phyloP scores from a whole-genome alignment of 2,113 vertebrate species.

The Crotalus helleri region DNA sequence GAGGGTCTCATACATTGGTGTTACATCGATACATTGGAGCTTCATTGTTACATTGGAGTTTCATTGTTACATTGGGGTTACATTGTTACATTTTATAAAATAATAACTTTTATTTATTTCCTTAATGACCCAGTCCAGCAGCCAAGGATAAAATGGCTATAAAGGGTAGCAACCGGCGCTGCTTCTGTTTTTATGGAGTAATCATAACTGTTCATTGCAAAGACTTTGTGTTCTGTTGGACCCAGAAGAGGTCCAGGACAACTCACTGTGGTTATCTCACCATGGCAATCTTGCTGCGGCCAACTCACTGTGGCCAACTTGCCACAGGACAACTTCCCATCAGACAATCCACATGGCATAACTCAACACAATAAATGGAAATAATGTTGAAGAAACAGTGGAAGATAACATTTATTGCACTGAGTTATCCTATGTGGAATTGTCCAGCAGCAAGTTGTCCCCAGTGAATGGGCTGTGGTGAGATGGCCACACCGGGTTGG shows the following conservation, averaged over 20 bases:
- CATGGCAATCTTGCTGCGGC: background rate
- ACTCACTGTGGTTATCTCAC: background rate
- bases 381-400: background rate
- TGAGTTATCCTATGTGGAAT: background rate
- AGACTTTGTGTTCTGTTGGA: background rate
- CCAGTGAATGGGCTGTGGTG: background rate
- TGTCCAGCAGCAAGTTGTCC: background rate
- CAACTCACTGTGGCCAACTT: too few relatives aligned
- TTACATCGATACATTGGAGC: too few relatives aligned
- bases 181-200: background rate
- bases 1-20: too few relatives aligned
- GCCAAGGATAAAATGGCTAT: background rate
- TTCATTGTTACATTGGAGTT: too few relatives aligned
- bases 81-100: too few relatives aligned
- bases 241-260: background rate
- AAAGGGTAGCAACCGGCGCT: background rate
- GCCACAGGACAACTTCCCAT: too few relatives aligned
- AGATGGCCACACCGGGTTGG: background rate
- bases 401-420: background rate
- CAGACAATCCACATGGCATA: too few relatives aligned
- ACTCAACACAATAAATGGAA: too few relatives aligned
- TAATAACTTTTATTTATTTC: too few relatives aligned
- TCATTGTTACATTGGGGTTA: too few relatives aligned
- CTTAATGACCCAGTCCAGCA: background rate
- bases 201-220: background rate